phyloP scores from a whole-genome alignment of 2,797 vertebrate genomes.

The Helostoma temminkii region DNA sequence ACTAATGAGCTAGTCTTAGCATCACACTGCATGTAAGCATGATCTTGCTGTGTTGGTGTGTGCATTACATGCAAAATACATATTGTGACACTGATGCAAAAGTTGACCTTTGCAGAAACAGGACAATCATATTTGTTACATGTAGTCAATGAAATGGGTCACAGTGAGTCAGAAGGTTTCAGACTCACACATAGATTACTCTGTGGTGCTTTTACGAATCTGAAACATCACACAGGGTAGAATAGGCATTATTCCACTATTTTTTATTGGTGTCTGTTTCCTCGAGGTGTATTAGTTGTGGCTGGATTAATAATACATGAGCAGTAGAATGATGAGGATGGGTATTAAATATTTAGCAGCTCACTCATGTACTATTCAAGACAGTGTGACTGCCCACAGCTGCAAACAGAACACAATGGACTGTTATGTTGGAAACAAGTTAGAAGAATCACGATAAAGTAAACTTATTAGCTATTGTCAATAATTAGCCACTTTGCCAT shows the following conservation, averaged over 20 bases:
- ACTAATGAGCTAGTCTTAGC: conserved; percentile 63
- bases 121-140: conserved; percentile 59
- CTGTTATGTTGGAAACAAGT: conserved; percentile 29
- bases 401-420: conserved; percentile 32
- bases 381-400: conserved; percentile 42
- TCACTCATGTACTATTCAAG: conserved; percentile 74
- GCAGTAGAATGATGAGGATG: conserved; percentile 78
- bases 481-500: conserved; percentile 5
- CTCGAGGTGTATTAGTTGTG: conserved; percentile 72
- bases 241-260: conserved; percentile 28
- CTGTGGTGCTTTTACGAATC: conserved; percentile 13
- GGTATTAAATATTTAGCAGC: conserved; percentile 83
- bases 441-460: conserved; percentile 20
- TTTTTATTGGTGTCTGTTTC: conserved; percentile 59
- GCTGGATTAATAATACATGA: conserved; percentile 79
- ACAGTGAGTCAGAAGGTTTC: conserved; percentile 31
- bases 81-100: conserved; percentile 67
- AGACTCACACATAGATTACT: conserved; percentile 23
- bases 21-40: conserved; percentile 33
- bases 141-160: conserved; percentile 24
- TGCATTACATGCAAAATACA: conserved; percentile 44
- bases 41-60: conserved; percentile 30
- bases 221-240: conserved; percentile 12
- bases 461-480: conserved; percentile 23
- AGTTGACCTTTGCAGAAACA: conserved; percentile 72